Conservation (phyloP, 2,797 vertebrate species). For the Enteromius trimaculatus region DNA sequence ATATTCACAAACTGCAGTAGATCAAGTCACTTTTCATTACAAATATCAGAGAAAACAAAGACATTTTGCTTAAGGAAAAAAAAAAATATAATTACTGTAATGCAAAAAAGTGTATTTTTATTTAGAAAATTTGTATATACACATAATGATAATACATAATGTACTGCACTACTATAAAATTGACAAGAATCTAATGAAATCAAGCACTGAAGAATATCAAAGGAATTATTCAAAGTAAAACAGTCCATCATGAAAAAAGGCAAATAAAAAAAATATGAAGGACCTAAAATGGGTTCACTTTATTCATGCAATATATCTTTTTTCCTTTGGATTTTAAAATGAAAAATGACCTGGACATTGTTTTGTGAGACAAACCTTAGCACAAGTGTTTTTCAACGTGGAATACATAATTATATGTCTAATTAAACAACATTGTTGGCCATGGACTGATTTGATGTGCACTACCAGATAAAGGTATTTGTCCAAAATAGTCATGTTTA, state of each 20-base stretch:
- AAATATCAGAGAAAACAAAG: background rate
- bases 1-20: conserved; percentile 45
- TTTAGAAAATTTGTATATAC: background rate
- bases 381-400: background rate
- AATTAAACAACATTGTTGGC: conserved; percentile 1
- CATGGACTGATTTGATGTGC: background rate
- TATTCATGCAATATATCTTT: background rate
- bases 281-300: background rate
- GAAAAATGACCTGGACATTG: background rate
- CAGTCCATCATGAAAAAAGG: too few species aligned
- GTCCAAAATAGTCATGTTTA: background rate
- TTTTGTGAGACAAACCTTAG: background rate
- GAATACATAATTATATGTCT: background rate
- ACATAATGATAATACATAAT: background rate
- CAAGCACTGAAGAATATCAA: background rate
- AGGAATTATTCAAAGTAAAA: background rate
- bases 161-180: background rate
- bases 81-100: conserved; percentile 1
- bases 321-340: background rate
- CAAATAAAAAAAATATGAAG: too few species aligned
- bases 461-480: background rate
- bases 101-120: background rate
- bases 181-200: background rate
- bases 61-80: background rate
- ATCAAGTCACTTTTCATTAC: background rate